Evolutionary conservation across 2,888 invertebrate species (phyloP).

Genomic region (Phortica okadai): DNA sequence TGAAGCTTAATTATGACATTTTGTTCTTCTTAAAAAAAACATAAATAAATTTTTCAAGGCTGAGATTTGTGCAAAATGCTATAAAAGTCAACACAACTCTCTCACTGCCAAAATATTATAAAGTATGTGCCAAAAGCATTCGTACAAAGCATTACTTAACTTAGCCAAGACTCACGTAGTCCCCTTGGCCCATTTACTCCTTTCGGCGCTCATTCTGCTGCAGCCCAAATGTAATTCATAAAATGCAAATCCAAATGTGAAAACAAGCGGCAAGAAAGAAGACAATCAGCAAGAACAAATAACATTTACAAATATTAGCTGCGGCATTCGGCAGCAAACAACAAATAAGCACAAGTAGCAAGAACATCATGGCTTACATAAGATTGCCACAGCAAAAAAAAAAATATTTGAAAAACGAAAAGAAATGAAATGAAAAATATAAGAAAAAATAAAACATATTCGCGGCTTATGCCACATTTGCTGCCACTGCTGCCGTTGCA

Average conservation of each 20-base stretch:
- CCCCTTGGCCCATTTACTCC: too few species aligned
- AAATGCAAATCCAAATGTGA: neutral
- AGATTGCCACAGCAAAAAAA: neutral
- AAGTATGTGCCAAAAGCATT: too few species aligned
- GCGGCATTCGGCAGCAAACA: conserved; percentile 3
- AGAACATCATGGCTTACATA: conserved; percentile 6
- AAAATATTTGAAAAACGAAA: neutral
- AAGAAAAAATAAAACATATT: neutral
- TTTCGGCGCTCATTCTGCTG: too few species aligned
- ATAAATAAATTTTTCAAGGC: too few species aligned
- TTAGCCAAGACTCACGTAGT: too few species aligned
- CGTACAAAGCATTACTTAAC: too few species aligned
- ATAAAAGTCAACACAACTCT: too few species aligned
- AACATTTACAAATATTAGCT: conserved; percentile 4
- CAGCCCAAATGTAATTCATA: conserved; percentile 3
- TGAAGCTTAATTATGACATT: neutral
- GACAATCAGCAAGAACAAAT: neutral
- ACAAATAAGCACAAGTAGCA: conserved; percentile 7
- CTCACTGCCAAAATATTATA: too few species aligned
- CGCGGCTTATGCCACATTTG: neutral
- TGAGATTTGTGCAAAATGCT: too few species aligned
- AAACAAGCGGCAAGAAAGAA: neutral
- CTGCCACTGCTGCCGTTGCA: neutral
- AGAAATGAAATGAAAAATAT: neutral
- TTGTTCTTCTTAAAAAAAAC: too few species aligned